These are phyloP conservation scores for Goniozus legneri DNA, from an alignment of 1,140 invertebrate species.

Conservation along the genomic window DNA sequence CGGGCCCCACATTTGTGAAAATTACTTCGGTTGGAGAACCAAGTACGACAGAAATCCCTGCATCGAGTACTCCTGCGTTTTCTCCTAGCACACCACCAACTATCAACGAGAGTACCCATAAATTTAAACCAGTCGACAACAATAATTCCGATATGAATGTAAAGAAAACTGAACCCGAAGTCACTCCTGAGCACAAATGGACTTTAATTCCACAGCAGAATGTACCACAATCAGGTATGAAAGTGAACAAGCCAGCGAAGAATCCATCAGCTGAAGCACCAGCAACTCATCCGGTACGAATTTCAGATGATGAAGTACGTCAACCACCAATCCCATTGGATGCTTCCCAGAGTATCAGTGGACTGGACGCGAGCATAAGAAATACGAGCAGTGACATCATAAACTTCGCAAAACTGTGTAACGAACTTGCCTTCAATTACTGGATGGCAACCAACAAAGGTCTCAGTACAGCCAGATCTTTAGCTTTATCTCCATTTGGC, in stretches of 20 bases:
- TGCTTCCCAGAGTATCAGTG: slow-evolving; percentile 39
- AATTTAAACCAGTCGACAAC: no score
- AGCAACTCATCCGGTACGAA: no score
- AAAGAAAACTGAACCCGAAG: slow-evolving; percentile 3
- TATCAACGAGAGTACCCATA: no score
- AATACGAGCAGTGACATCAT: slow-evolving; percentile 66
- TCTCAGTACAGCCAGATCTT: slow-evolving; percentile 69
- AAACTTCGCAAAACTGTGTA: slow-evolving; percentile 73
- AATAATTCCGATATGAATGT: no score
- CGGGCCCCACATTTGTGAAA: no score
- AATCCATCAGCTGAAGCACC: slow-evolving; percentile 6
- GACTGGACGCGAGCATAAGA: slow-evolving; percentile 70
- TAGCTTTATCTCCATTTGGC: slow-evolving; percentile 82
- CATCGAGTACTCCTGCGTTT: no score
- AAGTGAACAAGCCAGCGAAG: slow-evolving; percentile 26
- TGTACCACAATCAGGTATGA: slow-evolving; percentile 27
- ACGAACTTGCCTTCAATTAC: slow-evolving; percentile 78
- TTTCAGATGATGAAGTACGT: no score
- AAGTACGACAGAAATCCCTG: slow-evolving; percentile 9
- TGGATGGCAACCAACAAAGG: slow-evolving; percentile 69
- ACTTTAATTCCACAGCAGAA: slow-evolving; percentile 38
- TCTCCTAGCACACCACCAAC: no score
- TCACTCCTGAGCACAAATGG: slow-evolving; percentile 31
- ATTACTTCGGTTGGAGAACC: no score
- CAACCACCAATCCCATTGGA: slow-evolving; percentile 30